Conservation (phyloP, 2,113 vertebrate species). For the Gopherus flavomarginatus region DNA sequence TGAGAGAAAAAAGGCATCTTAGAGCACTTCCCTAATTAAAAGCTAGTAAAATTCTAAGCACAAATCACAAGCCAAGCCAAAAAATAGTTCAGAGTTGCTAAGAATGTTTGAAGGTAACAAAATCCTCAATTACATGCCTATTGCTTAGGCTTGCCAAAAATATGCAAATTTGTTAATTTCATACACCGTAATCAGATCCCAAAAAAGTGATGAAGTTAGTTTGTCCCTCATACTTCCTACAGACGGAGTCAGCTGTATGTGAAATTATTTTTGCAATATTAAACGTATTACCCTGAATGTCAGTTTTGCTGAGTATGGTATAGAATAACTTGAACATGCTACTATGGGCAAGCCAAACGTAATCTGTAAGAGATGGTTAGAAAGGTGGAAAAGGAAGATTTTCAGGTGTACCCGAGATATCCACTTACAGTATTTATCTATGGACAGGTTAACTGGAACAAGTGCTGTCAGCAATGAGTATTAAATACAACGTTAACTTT, state of each 20-base stretch:
- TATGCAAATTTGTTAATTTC: constrained; percentile 57
- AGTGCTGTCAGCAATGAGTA: neutral
- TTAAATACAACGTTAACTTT: neutral
- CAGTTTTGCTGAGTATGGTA: neutral
- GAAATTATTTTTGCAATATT: constrained; percentile 45
- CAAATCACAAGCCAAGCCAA: neutral
- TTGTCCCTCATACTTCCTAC: constrained; percentile 20
- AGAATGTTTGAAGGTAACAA: constrained; percentile 43
- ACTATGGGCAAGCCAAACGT: neutral
- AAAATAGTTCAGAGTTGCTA: constrained; percentile 37
- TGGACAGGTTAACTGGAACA: neutral
- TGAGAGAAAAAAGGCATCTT: neutral
- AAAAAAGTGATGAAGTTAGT: constrained; percentile 38
- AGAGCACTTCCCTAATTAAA: constrained; percentile 19
- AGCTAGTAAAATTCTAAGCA: neutral
- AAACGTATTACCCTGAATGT: constrained; percentile 32
- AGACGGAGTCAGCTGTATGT: constrained; percentile 58
- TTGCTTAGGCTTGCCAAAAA: constrained; percentile 27
- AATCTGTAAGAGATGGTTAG: neutral
- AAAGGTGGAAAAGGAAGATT: neutral
- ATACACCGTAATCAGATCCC: constrained; percentile 57
- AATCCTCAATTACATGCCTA: constrained; percentile 60
- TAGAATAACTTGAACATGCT: neutral
- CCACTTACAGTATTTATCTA: constrained; percentile 6
- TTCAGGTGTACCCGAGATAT: neutral